These are phyloP conservation scores for Axea sp. DNA, from an alignment of 2,888 invertebrate genomes.

Conservation along the genomic window DNA sequence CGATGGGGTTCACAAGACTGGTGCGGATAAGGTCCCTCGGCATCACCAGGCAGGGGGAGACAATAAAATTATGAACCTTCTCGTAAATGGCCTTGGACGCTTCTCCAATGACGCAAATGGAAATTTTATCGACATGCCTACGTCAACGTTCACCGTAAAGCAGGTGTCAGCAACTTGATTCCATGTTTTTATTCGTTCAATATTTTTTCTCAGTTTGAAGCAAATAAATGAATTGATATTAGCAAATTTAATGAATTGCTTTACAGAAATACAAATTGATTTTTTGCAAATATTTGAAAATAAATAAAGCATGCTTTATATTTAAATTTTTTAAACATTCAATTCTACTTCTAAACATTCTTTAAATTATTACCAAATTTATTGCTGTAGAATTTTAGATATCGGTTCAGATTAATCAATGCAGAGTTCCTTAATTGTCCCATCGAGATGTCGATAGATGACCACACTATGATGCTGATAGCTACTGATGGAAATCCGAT, in stretches of 20 bases:
- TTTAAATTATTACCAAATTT: too few relatives aligned
- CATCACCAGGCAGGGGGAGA: conserved; percentile 91
- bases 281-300: too few relatives aligned
- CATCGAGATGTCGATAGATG: conserved; percentile 89
- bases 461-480: conserved; percentile 88
- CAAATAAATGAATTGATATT: too few relatives aligned
- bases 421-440: conserved; percentile 94
- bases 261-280: too few relatives aligned
- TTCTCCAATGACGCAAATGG: conserved; percentile 75
- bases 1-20: conserved; percentile 90
- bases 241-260: too few relatives aligned
- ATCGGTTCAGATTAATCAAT: conserved; percentile 90
- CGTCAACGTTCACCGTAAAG: conserved; percentile 84
- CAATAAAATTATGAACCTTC: conserved; percentile 89
- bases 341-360: too few relatives aligned
- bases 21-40: conserved; percentile 87
- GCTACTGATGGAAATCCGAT: conserved; percentile 90
- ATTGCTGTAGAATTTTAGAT: conserved; percentile 83
- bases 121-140: conserved; percentile 80
- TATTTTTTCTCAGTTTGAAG: neutral
- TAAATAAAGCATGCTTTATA: too few relatives aligned
- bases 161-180: too few relatives aligned
- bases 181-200: neutral
- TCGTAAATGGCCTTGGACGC: conserved; percentile 89
- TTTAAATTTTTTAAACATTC: too few relatives aligned